Base-by-base conservation (phyloP, 2,113 vertebrate species). In the Ranitomeya variabilis region DNA sequence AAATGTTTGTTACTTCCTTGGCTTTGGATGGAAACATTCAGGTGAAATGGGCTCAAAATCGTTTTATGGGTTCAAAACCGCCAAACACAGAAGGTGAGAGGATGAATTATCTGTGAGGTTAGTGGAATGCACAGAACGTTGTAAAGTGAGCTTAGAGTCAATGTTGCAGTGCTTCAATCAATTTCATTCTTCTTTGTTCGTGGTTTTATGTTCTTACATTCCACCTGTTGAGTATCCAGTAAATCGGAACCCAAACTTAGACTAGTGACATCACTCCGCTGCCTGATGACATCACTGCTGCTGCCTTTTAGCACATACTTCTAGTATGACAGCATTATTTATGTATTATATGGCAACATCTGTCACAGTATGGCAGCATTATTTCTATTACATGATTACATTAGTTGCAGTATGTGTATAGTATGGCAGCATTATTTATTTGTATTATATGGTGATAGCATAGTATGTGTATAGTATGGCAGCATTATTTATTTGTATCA, bases 1-100 rank as follows among this genome's bases (percentile, higher is more conserved):
- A 67, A 86, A 79, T 26, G 60, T 86, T 86, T 86, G 74, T 79
- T 86, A 80, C 54, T 79, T 60, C 57, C 74, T 86, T 66, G 74
- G 74, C 85, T 86, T 80, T 67, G 80, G 62, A 51, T 37, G 77
- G n/a, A 57, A 15, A 77, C 57, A 52, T 86, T 77, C 62, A 71
- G 26, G 37, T 71, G n/a, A 31, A 87, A 69, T 67, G 62, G 77
- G 9, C 66, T 87, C 31, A 54, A 87, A 87, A 67, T 80, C 69
- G 62, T 51, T 87, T 86, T 51, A 78, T 21, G 37, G 14, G 51
- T 14, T 37, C 7, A 86, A 64, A 74, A n/a, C 10, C 77, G 85
- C 76, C 37, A 78, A 74, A 52, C 62, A 21, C 74, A 80, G 77
- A 80, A 55, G 77, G 21, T 45, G 21, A 80, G 77, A 57, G 64